Conservation (phyloP, 2,113 vertebrate species). For the Mixornis gularis region DNA sequence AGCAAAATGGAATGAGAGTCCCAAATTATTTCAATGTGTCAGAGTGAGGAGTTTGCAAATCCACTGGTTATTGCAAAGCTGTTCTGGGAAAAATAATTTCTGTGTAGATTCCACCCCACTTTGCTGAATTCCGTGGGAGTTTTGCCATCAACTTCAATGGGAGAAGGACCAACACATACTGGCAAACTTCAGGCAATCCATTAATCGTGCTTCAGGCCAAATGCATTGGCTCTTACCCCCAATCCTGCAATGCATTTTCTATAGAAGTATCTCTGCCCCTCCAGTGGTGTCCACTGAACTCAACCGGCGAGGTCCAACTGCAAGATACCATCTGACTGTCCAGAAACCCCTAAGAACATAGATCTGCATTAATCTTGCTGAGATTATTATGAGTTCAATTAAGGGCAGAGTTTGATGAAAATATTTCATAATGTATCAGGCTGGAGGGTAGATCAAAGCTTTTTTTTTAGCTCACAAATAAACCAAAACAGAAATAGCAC, state of each 20-base stretch:
- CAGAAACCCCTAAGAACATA: background rate
- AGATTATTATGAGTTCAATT: background rate
- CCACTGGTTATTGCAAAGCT: slow-evolving; percentile 26
- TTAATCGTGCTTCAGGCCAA: background rate
- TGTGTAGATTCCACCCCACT: background rate
- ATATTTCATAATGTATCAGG: background rate
- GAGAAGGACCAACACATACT: background rate
- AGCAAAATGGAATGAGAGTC: slow-evolving; percentile 43
- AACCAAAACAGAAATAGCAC: background rate
- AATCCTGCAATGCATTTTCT: background rate
- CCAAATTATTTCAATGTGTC: slow-evolving; percentile 61
- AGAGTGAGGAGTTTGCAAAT: slow-evolving; percentile 23
- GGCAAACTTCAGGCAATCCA: background rate
- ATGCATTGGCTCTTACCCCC: background rate
- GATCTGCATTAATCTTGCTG: background rate
- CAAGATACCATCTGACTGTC: background rate
- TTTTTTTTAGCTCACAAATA: background rate
- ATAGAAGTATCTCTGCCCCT: background rate
- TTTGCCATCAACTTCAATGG: background rate
- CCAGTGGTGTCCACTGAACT: background rate
- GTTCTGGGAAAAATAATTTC: slow-evolving; percentile 42
- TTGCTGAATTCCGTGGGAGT: slow-evolving; percentile 3
- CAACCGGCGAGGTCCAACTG: background rate
- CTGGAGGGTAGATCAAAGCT: background rate
- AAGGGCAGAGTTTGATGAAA: slow-evolving; percentile 11